Evolutionary conservation across 2,888 invertebrate genomes (phyloP).

Genomic region (Agrochola macilenta): DNA sequence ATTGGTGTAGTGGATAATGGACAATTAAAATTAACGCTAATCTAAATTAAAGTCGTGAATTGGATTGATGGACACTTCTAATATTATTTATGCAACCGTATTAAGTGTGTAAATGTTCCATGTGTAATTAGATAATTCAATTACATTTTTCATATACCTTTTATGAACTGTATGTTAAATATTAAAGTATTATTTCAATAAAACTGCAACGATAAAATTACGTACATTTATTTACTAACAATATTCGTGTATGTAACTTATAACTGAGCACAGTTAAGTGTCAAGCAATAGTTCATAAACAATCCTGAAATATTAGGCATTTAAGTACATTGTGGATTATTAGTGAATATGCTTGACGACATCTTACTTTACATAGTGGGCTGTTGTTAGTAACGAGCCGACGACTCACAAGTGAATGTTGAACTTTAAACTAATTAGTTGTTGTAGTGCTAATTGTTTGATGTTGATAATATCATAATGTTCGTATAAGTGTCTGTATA

Average conservation of each 20-base stretch:
- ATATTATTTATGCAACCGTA: neutral
- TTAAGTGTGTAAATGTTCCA: conserved; percentile 15
- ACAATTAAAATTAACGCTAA: conserved; percentile 12
- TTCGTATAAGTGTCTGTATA: conserved; percentile 23
- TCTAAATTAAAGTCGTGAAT: conserved; percentile 12
- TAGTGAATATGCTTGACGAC: conserved; percentile 62
- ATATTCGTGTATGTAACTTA: conserved; percentile 73
- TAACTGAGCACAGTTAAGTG: conserved; percentile 65
- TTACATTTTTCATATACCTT: neutral
- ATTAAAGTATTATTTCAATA: conserved; percentile 44
- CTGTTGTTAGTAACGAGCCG: conserved; percentile 54
- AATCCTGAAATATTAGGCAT: conserved; percentile 47
- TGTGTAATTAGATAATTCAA: neutral
- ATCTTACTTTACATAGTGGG: conserved; percentile 48
- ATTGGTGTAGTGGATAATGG: conserved; percentile 20
- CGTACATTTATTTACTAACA: conserved; percentile 76
- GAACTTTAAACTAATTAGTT: conserved; percentile 22
- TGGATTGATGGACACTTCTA: conserved; percentile 3
- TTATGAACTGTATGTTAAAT: conserved; percentile 6
- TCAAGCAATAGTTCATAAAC: conserved; percentile 68
- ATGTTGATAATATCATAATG: conserved; percentile 24
- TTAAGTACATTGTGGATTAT: conserved; percentile 55
- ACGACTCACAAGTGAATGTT: conserved; percentile 17
- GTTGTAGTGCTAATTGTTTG: conserved; percentile 37
- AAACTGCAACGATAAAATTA: conserved; percentile 70